Evolutionary conservation across 2,113 vertebrate genomes (phyloP), one percentile per base, ranked within the genome.

Genomic region (Rhegmatorhina hoffmannsi): DNA sequence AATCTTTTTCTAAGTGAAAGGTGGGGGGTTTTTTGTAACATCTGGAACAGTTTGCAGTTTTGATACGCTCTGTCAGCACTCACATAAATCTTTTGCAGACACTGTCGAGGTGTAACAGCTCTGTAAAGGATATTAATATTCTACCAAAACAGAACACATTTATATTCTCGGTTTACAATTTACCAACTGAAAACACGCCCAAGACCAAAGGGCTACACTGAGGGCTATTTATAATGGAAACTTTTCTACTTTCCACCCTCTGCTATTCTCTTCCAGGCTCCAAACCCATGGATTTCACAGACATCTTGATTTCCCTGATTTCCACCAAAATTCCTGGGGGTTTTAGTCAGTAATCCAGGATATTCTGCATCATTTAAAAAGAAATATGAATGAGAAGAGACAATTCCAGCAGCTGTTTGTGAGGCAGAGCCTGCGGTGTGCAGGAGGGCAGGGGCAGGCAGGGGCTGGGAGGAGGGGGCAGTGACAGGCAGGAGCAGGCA

Each of bases 21-120:
- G 83, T 92, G 90, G 94, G 86, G 59, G 14, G 23, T 26, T 87
- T 84, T 89, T 89, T 82, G 78, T 80, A 88, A 85, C 96, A 94
- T 95, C 94, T 97, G 95, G 95, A 94, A 63, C 90, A 92, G 88
- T 96, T 95, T 96, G 96, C 95, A 96, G 95, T 95, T 96, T 97
- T 96, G 97, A 91, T 95, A 94, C 77, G 47, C 88, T 91, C 84
- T 55, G 88, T 89, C 90, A 80, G 94, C 82, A 21, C 78, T 58
- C 78, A 78, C 91, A 84, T 90, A 62, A 92, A 95, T 92, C 95
- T 84, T 83, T 87, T 92, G 34, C 88, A 93, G 92, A 56, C 84
- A 38, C 85, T 56, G 78, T 82, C 6, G 3, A 87, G 84, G 56
- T 68, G 77, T 59, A 95, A 76, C 76, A 89, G 93, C 94, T 97